Evolutionary conservation across 2,113 vertebrate species (phyloP), one percentile per base, ranked within the genome.

Genomic region (Rhizomys pruinosus): DNA sequence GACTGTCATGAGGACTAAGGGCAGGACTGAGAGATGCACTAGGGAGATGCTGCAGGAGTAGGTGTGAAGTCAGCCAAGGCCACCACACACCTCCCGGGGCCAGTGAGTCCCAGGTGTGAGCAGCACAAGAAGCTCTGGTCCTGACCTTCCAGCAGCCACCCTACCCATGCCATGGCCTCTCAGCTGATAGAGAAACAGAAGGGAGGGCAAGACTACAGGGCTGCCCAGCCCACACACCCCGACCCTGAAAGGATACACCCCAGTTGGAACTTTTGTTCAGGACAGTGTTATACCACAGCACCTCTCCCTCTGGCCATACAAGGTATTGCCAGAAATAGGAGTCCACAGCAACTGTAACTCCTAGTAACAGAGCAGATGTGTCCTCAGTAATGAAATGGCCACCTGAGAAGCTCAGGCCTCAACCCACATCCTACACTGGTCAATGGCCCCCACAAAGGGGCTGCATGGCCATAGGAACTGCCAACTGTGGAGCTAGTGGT

Each of bases 231-330:
- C 42, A 8, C 11, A 37, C 27, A 25, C 17, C 20, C 29, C 47
- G 4, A 34, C 71, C 34, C 27, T 10, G 2, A 95, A 98, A 99
- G 99, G 99, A 99, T 99, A 99, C 99, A 85, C 99, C 99, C 99
- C 99, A 99, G 97, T 98, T 98, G 92, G 99, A 99, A 90, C 99
- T 99, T 97, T 99, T 99, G 97, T 99, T 99, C 91, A 99, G 97
- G 95, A 99, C 5, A 1, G 98, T 99, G 96, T 99, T 99, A 97
- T 99, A 99, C 99, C 99, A 99, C 32, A 99, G 97, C 86, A 99
- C 99, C 84, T 98, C 98, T 47, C 99, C 99, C 95, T 99, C 99
- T 9, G 99, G 99, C 99, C 99, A 99, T 55, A 99, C 96, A 5
- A 98, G 93, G 3, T 97, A 97, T 78, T 97, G 98, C 99, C 99